Evolutionary conservation across 2,113 vertebrate species (phyloP), one percentile per base, ranked within the genome.

Genomic region (Setophaga petechia): DNA sequence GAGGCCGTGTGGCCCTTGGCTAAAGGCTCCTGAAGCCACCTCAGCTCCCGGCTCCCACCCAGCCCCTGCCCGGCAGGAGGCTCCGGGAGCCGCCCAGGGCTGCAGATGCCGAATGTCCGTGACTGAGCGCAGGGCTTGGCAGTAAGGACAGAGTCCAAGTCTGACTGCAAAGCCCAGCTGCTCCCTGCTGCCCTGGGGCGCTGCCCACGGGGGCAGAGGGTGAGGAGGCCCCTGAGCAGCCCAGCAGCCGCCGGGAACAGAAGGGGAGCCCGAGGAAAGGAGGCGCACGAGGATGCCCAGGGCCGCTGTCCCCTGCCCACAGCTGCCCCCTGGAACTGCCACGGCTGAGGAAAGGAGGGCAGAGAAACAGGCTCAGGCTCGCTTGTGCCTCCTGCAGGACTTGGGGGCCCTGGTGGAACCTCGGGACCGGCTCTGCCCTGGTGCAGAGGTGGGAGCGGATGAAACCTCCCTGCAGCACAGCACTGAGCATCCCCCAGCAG

Each of bases 251-350:
- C 63, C 11, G 5, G 54, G 25, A 27, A 15, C 2, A 2, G 0
- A 35, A 9, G 24, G 10, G 2, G 0, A 35, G 10, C 0, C 1
- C 37, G 49, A 0, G 1, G 51, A 31, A 61, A 55, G 65, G 47
- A 49, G 33, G 9, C 0, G 2, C 8, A 2, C 0, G 2, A 24
- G n/a, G 11, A 6, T 27, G 37, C 37, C 9, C 6, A 2, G 33
- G 39, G n/a, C 19, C n/a, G 5, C 6, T 16, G 10, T 21, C 39
- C 90, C 24, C 27, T 47, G 6, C 5, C 9, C 2, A 2, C 17
- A 35, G 49, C 7, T 2, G 13, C 24, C 9, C 31, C 41, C 47
- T 8, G 15, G 10, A 43, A 4, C 28, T 20, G 14, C 15, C 68
- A 43, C 3, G 3, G 47, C 8, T 3, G 35, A 58, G 55, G 35